Base-by-base conservation (phyloP, 2,113 vertebrate genomes). In the Procavia capensis region DNA sequence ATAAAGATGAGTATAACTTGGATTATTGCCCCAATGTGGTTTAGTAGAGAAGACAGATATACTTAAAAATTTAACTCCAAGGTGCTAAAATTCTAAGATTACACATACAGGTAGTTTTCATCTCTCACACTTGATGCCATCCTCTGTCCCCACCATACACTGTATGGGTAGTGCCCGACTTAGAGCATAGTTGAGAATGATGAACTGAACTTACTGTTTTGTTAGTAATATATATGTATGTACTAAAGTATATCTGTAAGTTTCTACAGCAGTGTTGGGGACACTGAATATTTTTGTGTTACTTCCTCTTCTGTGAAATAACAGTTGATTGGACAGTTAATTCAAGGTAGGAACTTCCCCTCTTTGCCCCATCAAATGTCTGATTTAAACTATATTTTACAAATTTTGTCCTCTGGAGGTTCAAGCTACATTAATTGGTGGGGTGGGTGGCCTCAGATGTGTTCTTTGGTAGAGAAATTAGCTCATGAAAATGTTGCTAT, bases 351-450 rank as follows among this genome's bases (percentile, higher is more conserved):
- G 25, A 64, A 70, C 8, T 66, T 0, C 27, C 43, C 1, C 5
- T 72, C n/a, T 6, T 64, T 25, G 20, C 9, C 9, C 36, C 9
- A 87, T 54, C 6, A 45, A 50, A 70, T 78, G 6, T 78, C 93
- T 90, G 59, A 22, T 74, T 88, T 87, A 17, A 90, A 74, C n/a
- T 47, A 20, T 24, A 83, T 90, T 93, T 93, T 87, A 80, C 70
- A 24, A 59, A 43, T 93, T 93, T 84, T 91, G 24, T 82, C 87
- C 36, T 93, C n/a, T 70, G 6, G 47, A 72, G 43, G n/a, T 81
- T 88, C 70, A 90, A 31, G 27, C 14, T 94, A 17, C 27, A 34
- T 75, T 91, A 92, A 29, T 75, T 91, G n/a, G 63, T 75, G 7
- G 4, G 27, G 9, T 11, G 39, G 19, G 54, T 50, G 24, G 20